These are phyloP conservation scores for Triplophysa bombifrons DNA, from an alignment of 2,797 vertebrate genomes.

Conservation along the genomic window DNA sequence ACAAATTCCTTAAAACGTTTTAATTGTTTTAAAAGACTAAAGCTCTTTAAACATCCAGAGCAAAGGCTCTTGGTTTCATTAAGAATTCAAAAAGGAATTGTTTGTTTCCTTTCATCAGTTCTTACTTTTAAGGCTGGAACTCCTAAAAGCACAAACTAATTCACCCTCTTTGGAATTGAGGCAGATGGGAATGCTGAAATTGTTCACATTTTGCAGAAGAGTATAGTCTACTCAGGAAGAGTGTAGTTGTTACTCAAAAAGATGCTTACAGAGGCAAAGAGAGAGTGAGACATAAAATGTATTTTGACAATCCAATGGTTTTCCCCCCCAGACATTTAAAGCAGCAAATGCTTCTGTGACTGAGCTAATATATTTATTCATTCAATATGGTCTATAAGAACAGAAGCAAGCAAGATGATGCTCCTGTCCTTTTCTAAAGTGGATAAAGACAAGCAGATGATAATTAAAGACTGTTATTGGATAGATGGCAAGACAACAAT, in stretches of 20 bases:
- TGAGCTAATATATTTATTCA: not conserved
- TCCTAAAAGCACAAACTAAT: conserved; percentile 33
- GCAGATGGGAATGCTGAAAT: conserved; percentile 1
- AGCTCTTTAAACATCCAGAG: conserved; percentile 26
- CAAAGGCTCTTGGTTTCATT: conserved; percentile 62
- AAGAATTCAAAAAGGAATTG: conserved; percentile 69
- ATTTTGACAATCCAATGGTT: too few species aligned
- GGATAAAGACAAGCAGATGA: conserved; percentile 18
- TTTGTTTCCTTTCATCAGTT: conserved; percentile 54
- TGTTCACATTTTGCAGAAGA: conserved; percentile 1
- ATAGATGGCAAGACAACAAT: conserved; percentile 40
- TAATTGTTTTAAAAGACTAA: too few species aligned
- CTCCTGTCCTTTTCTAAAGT: conserved; percentile 3
- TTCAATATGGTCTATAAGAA: not conserved
- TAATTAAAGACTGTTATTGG: conserved; percentile 28
- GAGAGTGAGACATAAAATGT: too few species aligned
- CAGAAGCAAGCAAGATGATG: not conserved
- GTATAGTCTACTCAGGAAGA: not conserved
- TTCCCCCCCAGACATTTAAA: not conserved
- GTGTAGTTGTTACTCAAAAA: not conserved
- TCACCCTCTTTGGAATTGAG: conserved; percentile 3
- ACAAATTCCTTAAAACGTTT: too few species aligned
- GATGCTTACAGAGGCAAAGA: not conserved
- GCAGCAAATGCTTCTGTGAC: not conserved
- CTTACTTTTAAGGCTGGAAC: conserved; percentile 32